Evolutionary conservation across 2,797 vertebrate genomes (phyloP), one percentile per base, ranked within the genome.

Genomic region (Ptychobarbus kaznakovi): DNA sequence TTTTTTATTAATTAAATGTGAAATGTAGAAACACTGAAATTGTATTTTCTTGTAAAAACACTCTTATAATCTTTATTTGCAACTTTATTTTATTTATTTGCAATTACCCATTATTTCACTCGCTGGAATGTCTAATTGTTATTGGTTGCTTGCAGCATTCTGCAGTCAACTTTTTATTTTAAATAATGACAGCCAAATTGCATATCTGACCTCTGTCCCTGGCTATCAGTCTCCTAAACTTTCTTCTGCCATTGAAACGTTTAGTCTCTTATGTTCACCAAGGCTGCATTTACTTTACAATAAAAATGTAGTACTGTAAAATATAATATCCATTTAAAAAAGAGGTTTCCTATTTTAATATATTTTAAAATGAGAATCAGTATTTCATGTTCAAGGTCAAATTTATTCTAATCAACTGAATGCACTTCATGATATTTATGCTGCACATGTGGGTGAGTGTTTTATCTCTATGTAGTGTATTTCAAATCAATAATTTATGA

Each of bases 401-500:
- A 51, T 51, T 15, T 46, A 16, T 49, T 46, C 72, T 32, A 44
- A 74, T 74, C 15, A 74, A 25, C 6, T 51, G n/a, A 16, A 10
- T 51, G 12, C 20, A 49, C 63, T 4, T 51, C 6, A 80, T 35
- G 44, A 46, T 69, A n/a, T n/a, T 80, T 28, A 20, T 49, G 10
- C 11, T 12, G 61, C 44, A 49, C 28, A 80, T 66, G 63, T 51
- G 44, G n/a, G 13, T 78, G 28, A 6, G 44, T 1, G 2, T 68
- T 63, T 32, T 18, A 22, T 80, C 22, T 6, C 10, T 15, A 15
- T 66, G 16, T 22, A 35, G 61, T 68, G 12, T n/a, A 28, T n/a
- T 69, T 40, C 15, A 68, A 79, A 79, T 81, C 4, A 69, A 81
- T 53, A 0, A 51, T 66, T 51, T 40, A 38, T 80, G 32, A 69